Conservation (phyloP, 2,888 invertebrate species). For the Pterobdella sp. region DNA sequence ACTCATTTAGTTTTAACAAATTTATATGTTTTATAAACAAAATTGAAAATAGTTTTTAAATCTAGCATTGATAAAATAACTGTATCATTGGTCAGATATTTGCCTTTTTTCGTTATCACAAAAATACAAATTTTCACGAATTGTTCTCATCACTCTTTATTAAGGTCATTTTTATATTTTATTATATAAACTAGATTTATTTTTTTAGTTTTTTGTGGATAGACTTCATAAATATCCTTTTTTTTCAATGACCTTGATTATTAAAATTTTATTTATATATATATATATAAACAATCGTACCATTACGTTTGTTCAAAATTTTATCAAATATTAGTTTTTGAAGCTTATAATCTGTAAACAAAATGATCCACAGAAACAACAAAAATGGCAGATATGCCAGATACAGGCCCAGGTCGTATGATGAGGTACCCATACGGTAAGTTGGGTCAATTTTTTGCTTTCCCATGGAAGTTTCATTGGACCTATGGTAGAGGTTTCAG, state of each 20-base stretch:
- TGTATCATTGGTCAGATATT: too few relatives aligned
- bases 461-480: slow-evolving; percentile 23
- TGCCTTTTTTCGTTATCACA: too few relatives aligned
- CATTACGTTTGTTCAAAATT: neutral
- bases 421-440: slow-evolving; percentile 25
- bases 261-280: neutral
- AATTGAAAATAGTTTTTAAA: too few relatives aligned
- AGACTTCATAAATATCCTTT: neutral
- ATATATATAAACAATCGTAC: neutral
- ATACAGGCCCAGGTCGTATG: slow-evolving; percentile 22
- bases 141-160: too few relatives aligned
- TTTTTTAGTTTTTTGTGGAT: too few relatives aligned
- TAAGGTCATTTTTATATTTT: too few relatives aligned
- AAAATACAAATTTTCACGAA: too few relatives aligned
- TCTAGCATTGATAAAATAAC: too few relatives aligned
- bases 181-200: too few relatives aligned
- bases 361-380: neutral
- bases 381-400: slow-evolving; percentile 20
- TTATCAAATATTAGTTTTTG: neutral
- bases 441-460: slow-evolving; percentile 17
- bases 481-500: slow-evolving; percentile 23
- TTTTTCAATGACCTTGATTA: neutral
- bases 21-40: too few relatives aligned
- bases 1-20: too few relatives aligned
- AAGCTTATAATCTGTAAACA: neutral